Conservation (phyloP, 1,140 invertebrate species). For the Nebria ingens region DNA sequence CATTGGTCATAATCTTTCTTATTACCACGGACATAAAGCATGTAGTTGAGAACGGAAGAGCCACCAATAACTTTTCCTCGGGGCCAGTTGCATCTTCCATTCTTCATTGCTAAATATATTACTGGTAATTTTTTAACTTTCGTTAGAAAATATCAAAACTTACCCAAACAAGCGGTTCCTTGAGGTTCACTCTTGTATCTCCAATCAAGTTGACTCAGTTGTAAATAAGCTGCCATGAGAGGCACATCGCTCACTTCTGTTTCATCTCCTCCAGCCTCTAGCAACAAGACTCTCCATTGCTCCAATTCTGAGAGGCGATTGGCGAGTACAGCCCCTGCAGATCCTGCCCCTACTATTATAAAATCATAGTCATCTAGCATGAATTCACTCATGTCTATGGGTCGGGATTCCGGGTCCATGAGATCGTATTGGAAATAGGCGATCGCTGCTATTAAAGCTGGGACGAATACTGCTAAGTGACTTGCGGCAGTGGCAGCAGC, state of each 20-base stretch:
- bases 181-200: constrained; percentile 85
- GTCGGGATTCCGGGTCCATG: constrained; percentile 62
- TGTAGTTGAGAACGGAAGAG: constrained; percentile 87
- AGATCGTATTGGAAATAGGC: constrained; percentile 71
- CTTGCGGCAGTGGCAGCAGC: constrained; percentile 37
- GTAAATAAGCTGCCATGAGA: constrained; percentile 73
- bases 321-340: constrained; percentile 76
- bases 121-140: background rate
- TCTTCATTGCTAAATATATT: constrained; percentile 62
- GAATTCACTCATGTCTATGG: constrained; percentile 51
- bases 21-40: constrained; percentile 93
- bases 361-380: constrained; percentile 70
- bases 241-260: constrained; percentile 84
- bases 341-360: constrained; percentile 86
- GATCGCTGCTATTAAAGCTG: constrained; percentile 64
- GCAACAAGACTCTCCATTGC: constrained; percentile 69
- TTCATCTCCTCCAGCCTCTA: constrained; percentile 88
- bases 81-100: constrained; percentile 77
- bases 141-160: constrained; percentile 9
- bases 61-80: constrained; percentile 71
- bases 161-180: constrained; percentile 68
- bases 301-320: constrained; percentile 70
- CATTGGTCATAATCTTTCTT: constrained; percentile 88
- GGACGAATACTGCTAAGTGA: constrained; percentile 63
- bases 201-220: constrained; percentile 84